Conservation (phyloP, 2,113 vertebrate species). For the Anoplopoma fimbria region DNA sequence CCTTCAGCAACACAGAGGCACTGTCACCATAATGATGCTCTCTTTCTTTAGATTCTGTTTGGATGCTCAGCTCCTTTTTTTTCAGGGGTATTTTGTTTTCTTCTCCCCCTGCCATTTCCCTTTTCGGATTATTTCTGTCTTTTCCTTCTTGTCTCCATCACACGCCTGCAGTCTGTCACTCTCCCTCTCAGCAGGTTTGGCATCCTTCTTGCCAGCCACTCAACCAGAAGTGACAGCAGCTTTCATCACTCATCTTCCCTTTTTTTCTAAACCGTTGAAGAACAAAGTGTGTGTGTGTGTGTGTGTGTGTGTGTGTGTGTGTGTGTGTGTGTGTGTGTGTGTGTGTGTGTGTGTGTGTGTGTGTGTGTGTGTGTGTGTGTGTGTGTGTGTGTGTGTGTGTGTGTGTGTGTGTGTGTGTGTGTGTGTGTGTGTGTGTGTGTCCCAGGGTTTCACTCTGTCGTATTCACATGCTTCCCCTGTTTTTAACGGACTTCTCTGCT, state of each 20-base stretch:
- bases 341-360: background rate
- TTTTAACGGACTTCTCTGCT: slow-evolving; percentile 33
- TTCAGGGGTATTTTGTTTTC: too few species aligned
- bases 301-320: slow-evolving; percentile 4
- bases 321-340: background rate
- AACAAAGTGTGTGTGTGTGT: slow-evolving; percentile 21
- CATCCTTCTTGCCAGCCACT: background rate
- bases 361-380: slow-evolving; percentile 3
- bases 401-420: background rate
- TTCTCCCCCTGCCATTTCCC: background rate
- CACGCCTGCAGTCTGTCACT: slow-evolving; percentile 1
- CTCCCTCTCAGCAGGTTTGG: background rate
- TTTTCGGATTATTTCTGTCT: background rate
- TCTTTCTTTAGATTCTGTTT: slow-evolving; percentile 1
- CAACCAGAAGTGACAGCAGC: slow-evolving; percentile 27
- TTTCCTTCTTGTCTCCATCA: slow-evolving; percentile 9
- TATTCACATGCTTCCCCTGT: slow-evolving; percentile 46
- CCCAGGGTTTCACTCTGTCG: slow-evolving; percentile 31
- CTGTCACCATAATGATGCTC: background rate
- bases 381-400: background rate
- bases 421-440: background rate
- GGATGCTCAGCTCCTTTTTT: background rate
- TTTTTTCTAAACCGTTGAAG: slow-evolving; percentile 37
- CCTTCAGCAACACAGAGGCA: background rate
- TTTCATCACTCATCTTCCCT: slow-evolving; percentile 44